Conservation (phyloP, 1,140 invertebrate species). For the Anoplophora glabripennis region DNA sequence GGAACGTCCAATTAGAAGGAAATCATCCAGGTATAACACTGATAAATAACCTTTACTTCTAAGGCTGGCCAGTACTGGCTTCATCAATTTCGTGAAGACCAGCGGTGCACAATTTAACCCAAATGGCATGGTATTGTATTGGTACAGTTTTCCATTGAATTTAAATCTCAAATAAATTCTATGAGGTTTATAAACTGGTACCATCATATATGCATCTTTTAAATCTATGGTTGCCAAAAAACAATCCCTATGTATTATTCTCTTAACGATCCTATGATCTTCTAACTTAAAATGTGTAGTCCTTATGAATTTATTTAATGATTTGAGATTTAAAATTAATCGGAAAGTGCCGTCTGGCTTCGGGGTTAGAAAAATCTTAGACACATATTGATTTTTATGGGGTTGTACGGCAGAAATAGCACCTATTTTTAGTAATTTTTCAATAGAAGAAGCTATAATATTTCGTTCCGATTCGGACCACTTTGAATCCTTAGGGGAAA, state of each 20-base stretch:
- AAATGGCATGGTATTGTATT: slow-evolving; percentile 29
- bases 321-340: not conserved
- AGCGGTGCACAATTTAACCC: slow-evolving; percentile 19
- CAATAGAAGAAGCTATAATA: not conserved
- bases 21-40: slow-evolving; percentile 23
- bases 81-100: slow-evolving; percentile 29
- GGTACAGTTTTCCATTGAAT: slow-evolving; percentile 26
- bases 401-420: not conserved
- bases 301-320: not conserved
- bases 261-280: not conserved
- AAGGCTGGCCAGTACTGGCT: slow-evolving; percentile 12
- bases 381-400: not conserved
- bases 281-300: not conserved
- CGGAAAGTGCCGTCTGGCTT: not conserved
- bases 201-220: slow-evolving; percentile 29
- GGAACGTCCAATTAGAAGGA: slow-evolving; percentile 5
- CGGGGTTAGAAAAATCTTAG: not conserved
- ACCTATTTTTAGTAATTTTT: not conserved
- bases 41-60: slow-evolving; percentile 9
- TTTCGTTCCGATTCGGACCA: slow-evolving; percentile 3
- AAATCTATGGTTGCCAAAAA: not conserved
- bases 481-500: slow-evolving; percentile 3
- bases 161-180: slow-evolving; percentile 33
- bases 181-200: slow-evolving; percentile 15
- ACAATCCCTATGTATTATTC: not conserved